phyloP scores from a whole-genome alignment of 1,140 invertebrate genomes.

The Euura saliciscinereae region DNA sequence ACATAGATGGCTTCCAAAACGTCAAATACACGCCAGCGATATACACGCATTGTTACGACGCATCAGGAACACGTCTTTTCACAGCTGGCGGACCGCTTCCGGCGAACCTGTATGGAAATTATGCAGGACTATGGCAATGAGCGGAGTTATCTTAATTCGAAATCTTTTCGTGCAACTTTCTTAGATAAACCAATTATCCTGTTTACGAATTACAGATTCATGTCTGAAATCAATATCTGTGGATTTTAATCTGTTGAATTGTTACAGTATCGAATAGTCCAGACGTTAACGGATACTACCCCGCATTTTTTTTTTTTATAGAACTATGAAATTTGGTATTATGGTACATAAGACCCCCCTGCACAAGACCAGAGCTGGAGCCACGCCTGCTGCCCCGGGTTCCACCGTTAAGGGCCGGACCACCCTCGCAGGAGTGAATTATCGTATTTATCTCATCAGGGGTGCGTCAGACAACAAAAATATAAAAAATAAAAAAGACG shows the following conservation, averaged over 20 bases:
- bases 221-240: neutral
- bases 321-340: no score
- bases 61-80: constrained; percentile 88
- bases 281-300: no score
- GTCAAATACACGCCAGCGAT: constrained; percentile 91
- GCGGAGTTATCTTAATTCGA: constrained; percentile 18
- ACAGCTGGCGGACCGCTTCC: constrained; percentile 93
- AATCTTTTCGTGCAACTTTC: constrained; percentile 9
- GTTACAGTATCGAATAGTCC: neutral
- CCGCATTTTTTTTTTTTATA: no score
- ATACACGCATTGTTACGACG: constrained; percentile 96
- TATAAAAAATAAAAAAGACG: no score
- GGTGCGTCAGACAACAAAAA: no score
- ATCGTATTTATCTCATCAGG: no score
- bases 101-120: constrained; percentile 82
- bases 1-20: constrained; percentile 79
- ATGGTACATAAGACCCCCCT: no score
- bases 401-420: no score
- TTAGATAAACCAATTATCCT: neutral
- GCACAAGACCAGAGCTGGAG: no score
- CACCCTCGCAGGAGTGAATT: no score
- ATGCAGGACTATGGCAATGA: constrained; percentile 76
- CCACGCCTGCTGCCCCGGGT: no score
- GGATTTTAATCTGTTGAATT: neutral
- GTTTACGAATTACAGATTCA: neutral